Conservation (phyloP, 2,888 invertebrate genomes). For the Heptascelio sp. region DNA sequence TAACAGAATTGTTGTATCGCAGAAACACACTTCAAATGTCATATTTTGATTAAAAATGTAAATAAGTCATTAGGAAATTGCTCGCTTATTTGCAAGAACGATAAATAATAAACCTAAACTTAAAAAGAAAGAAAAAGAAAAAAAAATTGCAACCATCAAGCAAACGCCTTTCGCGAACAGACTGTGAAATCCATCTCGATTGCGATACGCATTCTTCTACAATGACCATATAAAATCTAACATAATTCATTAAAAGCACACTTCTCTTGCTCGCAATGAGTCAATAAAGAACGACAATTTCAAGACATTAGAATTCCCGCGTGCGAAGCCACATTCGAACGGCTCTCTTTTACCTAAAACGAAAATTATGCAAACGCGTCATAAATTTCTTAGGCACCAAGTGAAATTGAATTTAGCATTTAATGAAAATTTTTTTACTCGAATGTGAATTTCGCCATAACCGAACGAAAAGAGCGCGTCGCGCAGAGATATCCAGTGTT, state of each 20-base stretch:
- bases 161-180: too few species aligned
- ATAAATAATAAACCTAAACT: too few species aligned
- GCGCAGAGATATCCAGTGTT: constrained; percentile 73
- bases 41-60: too few species aligned
- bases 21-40: too few species aligned
- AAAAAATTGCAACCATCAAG: too few species aligned
- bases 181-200: too few species aligned
- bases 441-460: constrained; percentile 66
- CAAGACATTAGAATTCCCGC: constrained; percentile 63
- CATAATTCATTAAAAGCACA: constrained; percentile 39
- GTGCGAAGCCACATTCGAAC: constrained; percentile 55
- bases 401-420: constrained; percentile 68
- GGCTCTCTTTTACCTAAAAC: constrained; percentile 50
- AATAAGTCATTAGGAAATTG: too few species aligned
- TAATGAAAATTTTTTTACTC: constrained; percentile 71
- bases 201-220: too few species aligned
- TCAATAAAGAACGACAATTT: constrained; percentile 57
- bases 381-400: constrained; percentile 66
- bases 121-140: too few species aligned
- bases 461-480: constrained; percentile 61
- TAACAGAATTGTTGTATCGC: too few species aligned
- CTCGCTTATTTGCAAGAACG: too few species aligned
- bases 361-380: constrained; percentile 65
- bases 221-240: constrained; percentile 15
- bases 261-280: constrained; percentile 29